Conservation (phyloP, 1,140 invertebrate genomes). For the Hylaeus anthracinus region DNA sequence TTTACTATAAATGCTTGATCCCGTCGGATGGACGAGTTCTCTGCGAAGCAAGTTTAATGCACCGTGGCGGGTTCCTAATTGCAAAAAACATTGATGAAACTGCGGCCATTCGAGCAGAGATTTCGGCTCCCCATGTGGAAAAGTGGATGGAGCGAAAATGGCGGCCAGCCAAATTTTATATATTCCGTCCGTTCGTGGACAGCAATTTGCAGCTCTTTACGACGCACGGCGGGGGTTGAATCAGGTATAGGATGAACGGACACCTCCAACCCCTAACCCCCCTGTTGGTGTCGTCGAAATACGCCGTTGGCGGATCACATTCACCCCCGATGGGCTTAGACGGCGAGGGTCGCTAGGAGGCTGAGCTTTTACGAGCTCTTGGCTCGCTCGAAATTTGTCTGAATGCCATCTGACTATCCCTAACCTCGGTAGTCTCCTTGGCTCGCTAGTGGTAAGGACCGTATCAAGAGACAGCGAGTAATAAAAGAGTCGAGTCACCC, state of each 20-base stretch:
- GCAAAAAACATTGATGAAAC: conserved; percentile 36
- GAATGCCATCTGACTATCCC: conserved; percentile 67
- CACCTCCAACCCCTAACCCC: background rate
- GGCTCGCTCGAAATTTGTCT: conserved; percentile 77
- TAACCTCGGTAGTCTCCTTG: conserved; percentile 56
- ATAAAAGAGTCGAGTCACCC: conserved; percentile 68
- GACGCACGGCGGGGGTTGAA: conserved; percentile 33
- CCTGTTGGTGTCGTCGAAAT: conserved; percentile 26
- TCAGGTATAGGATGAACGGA: conserved; percentile 44
- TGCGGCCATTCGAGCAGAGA: background rate
- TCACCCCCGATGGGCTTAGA: conserved; percentile 42
- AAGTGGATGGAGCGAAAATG: conserved; percentile 28
- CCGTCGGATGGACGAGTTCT: background rate
- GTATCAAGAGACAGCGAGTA: conserved; percentile 69
- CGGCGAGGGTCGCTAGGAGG: conserved; percentile 21
- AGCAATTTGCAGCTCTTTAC: conserved; percentile 63
- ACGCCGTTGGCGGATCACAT: conserved; percentile 41
- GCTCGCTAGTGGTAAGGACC: conserved; percentile 42
- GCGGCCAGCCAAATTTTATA: conserved; percentile 63
- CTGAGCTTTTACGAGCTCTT: conserved; percentile 77
- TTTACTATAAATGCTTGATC: no score
- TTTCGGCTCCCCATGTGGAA: background rate
- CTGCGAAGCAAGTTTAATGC: background rate
- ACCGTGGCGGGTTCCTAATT: background rate
- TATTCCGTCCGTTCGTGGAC: conserved; percentile 53